Percentiles rank a stretch among this genome's conserved stretches.
Conservation (phyloP, 2,113 vertebrate genomes). For the Ceuthmochares aereus region DNA sequence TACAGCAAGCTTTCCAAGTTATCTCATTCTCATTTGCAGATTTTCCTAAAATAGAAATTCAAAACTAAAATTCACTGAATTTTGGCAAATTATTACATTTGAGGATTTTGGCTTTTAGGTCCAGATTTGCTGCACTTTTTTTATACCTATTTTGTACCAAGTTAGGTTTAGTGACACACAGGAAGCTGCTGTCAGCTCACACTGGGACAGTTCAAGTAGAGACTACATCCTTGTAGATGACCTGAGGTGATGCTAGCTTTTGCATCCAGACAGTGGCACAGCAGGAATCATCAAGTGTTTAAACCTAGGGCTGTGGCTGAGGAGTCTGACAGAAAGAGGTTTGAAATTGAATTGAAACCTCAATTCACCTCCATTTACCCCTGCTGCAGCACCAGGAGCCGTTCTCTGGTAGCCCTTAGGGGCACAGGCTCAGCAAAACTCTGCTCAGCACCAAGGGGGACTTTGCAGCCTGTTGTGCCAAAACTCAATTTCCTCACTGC, state of each 20-base stretch:
- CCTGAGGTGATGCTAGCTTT: neutral
- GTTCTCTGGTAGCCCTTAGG: neutral
- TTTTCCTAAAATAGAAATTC: neutral
- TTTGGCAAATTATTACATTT: neutral
- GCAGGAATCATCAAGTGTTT: neutral
- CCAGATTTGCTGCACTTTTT: neutral
- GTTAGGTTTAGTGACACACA: neutral
- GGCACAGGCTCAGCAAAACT: neutral
- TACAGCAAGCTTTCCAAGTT: neutral
- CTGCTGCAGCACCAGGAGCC: neutral
- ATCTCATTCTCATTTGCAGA: neutral
- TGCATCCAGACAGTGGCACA: neutral
- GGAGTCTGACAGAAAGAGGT: neutral
- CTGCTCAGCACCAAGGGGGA: fast-evolving
- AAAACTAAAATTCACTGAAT: neutral
- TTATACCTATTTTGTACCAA: neutral
- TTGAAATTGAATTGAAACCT: neutral
- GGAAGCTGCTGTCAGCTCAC: neutral
- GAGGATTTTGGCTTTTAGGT: neutral
- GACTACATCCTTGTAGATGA: neutral
- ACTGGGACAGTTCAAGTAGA: neutral
- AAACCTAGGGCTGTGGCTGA: neutral
- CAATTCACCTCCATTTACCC: fast-evolving
- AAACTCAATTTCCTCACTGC: neutral
- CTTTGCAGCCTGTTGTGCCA: neutral